These are phyloP conservation scores for Teinopalpus imperialis DNA, from an alignment of 2,888 invertebrate genomes.

Conservation along the genomic window DNA sequence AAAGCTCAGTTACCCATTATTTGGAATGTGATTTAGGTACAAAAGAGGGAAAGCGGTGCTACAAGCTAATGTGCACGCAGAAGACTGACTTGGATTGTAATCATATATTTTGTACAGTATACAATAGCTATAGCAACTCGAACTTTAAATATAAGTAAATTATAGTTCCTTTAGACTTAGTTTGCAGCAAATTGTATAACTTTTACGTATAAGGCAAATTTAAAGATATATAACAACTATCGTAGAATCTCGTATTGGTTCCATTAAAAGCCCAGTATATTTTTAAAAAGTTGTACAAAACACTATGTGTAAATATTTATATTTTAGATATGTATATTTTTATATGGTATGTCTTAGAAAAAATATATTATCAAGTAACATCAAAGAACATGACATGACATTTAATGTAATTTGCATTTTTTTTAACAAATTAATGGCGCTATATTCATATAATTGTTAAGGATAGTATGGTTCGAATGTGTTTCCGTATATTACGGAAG, in stretches of 20 bases:
- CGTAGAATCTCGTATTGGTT: conserved; percentile 19
- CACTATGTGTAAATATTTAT: conserved; percentile 13
- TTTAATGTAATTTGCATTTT: conserved; percentile 14
- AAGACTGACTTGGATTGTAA: conserved; percentile 78
- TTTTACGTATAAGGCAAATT: conserved; percentile 21
- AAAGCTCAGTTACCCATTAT: conserved; percentile 7
- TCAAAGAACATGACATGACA: conserved; percentile 62
- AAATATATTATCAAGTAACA: conserved; percentile 1
- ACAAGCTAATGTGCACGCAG: conserved; percentile 52
- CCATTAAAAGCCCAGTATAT: conserved; percentile 32
- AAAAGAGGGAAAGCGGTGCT: conserved; percentile 34
- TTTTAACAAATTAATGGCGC: conserved; percentile 18
- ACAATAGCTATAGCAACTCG: conserved; percentile 31
- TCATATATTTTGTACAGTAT: conserved; percentile 40
- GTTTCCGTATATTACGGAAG: conserved; percentile 72
- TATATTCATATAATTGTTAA: conserved; percentile 22
- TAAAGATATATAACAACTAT: conserved; percentile 20
- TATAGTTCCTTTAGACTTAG: conserved; percentile 41
- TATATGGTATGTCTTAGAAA: background rate
- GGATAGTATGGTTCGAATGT: conserved; percentile 28
- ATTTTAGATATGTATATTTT: conserved; percentile 1
- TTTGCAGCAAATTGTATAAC: conserved; percentile 8
- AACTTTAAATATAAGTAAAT: conserved; percentile 33
- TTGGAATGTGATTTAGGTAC: conserved; percentile 36
- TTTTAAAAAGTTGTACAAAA: conserved; percentile 13